Base-by-base conservation (phyloP, 2,113 vertebrate species). In the Corydoras sp. region DNA sequence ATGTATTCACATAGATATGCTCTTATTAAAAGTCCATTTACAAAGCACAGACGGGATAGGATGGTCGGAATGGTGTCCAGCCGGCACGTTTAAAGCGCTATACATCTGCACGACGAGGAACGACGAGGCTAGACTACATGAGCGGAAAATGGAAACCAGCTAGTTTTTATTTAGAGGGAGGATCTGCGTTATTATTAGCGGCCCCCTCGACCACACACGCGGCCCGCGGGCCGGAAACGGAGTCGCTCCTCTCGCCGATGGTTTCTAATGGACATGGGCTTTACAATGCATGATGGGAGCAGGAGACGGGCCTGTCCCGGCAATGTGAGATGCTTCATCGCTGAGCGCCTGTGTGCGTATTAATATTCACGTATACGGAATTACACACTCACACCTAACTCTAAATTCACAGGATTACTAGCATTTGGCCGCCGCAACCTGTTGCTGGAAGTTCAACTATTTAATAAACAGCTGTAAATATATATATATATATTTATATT, bases 1-100 rank as follows among this genome's bases (percentile, higher is more conserved):
- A 87, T 84, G 83, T 88, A 83, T 87, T 88, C 84, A 85, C 82
- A 85, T 83, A 83, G 84, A 90, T 89, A 88, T 87, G 83, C 84
- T 85, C 79, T 87, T 80, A 79, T 87, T 77, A 81, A 86, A 87
- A 86, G 81, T 83, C 76, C 89, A 89, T 90, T 87, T 90, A 91
- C 87, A 91, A 58, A 82, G 76, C 81, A 85, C 86, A 76, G 83
- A 81, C 77, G 81, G 73, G 82, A 83, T 83, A 43, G 43, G 18
- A 24, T 56, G 35, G 35, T 4, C 35, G 4, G 35, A 5, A 43
- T 43, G 35, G 18, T 8, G 35, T 43, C 35, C 7, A 43, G 7
- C 35, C 7, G 4, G 7, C 35, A 43, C 35, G 7, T 43, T 43
- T 43, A 43, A 43, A 43, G 35, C 35, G 35, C 35, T 43, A 43